Base-by-base conservation (phyloP, 2,888 invertebrate species). In the Vandiemenella viatica region DNA sequence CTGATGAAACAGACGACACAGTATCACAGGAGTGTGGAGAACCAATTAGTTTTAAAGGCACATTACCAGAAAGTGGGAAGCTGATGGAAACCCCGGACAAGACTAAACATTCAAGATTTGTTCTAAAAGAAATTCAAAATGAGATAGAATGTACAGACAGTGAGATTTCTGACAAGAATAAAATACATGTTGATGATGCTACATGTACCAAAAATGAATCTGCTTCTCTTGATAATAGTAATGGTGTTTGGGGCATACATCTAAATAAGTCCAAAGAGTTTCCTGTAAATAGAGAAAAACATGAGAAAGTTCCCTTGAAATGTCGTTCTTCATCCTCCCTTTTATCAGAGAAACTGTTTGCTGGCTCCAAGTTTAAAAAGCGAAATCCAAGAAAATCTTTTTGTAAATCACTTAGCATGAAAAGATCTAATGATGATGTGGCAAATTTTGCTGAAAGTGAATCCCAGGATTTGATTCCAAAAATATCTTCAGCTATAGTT, bases 371-470 rank as follows among this genome's bases (percentile, higher is more conserved):
- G 56, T 82, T 86, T 63, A 73, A 75, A 5, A 76, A 83, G 59
- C 71, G 86, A 58, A 86, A 87, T 67, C 86, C 87, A 1, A 73
- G 85, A 58, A 88, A 87, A 63, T 74, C 76, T n/a, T n/a, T n/a
- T n/a, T n/a, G n/a, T n/a, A n/a, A n/a, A n/a, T n/a, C n/a, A 0
- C 57, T 48, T 23, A 48, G 50, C 13, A 47, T 49, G 42, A 22
- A 40, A 5, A 46, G 41, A 16, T 43, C 40, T 8, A 48, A 43
- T 22, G 37, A 37, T 3, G 42, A 43, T 8, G 37, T 40, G 8
- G 32, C 20, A 20, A 18, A 7, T 42, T 22, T 43, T 7, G 37
- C 23, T 19, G 32, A 46, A n/a, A 46, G 32, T 7, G 18, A 37
- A 38, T 38, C 38, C 8, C 38, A 38, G 38, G 38, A 38, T 38